A percentile compares a stretch with the other conserved stretches of the same genome.
Conservation (phyloP, 2,888 invertebrate species). For the Seira musarum region DNA sequence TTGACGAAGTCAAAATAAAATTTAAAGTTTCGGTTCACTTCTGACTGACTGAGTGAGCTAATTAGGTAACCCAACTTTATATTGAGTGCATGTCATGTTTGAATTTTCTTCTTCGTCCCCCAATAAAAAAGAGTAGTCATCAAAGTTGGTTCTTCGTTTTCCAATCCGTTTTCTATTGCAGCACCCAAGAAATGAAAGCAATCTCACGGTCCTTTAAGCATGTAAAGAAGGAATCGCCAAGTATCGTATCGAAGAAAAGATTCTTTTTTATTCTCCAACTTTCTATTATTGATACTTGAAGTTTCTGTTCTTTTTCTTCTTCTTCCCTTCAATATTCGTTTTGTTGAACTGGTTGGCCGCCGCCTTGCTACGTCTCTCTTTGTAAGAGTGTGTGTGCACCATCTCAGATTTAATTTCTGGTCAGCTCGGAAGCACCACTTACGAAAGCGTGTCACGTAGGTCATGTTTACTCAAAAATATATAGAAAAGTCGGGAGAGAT, state of each 20-base stretch:
- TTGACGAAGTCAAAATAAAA: too few relatives aligned
- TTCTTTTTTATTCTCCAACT: background rate
- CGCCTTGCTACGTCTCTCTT: slow-evolving; percentile 1
- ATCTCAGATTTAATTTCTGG: slow-evolving; percentile 66
- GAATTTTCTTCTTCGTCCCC: too few relatives aligned
- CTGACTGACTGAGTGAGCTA: too few relatives aligned
- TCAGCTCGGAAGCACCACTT: slow-evolving; percentile 51
- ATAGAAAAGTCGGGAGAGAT: slow-evolving; percentile 7
- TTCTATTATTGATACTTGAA: slow-evolving; percentile 11
- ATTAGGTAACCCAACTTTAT: too few relatives aligned
- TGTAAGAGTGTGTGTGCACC: slow-evolving; percentile 21
- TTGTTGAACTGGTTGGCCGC: slow-evolving; percentile 2
- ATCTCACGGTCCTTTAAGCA: slow-evolving; percentile 58
- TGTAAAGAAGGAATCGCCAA: slow-evolving; percentile 52
- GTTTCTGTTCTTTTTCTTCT: background rate
- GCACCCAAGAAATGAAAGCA: slow-evolving; percentile 49
- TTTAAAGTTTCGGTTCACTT: too few relatives aligned
- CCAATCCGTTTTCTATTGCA: slow-evolving; percentile 18
- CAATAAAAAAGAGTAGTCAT: too few relatives aligned
- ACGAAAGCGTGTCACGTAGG: slow-evolving; percentile 64
- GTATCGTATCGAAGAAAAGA: background rate
- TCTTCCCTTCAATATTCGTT: too few relatives aligned
- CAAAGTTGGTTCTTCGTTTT: background rate
- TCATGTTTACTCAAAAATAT: slow-evolving; percentile 64
- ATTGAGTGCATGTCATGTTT: too few relatives aligned